A percentile compares a stretch with the other conserved stretches of the same genome.
Evolutionary conservation across 2,888 invertebrate species (phyloP).

Genomic region (Amiota communis): DNA sequence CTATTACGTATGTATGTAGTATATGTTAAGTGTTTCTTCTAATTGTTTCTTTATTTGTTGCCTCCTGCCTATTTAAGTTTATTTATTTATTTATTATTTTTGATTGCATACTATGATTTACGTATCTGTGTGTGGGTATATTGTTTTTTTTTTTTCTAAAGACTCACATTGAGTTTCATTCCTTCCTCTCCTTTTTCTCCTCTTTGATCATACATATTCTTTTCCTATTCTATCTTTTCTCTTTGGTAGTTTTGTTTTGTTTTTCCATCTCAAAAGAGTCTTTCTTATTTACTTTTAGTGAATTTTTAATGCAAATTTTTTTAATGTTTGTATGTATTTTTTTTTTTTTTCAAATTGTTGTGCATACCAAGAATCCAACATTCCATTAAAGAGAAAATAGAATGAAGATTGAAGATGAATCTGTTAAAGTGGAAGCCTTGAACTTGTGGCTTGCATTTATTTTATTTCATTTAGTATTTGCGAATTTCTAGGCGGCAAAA

Average conservation of each 20-base stretch:
- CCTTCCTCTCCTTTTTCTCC: background rate
- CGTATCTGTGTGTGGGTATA: background rate
- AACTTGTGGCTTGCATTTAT: conserved; percentile 57
- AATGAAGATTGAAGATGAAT: background rate
- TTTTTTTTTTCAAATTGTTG: background rate
- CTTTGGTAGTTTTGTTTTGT: background rate
- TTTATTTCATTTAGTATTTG: conserved; percentile 1
- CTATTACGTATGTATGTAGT: too few species aligned
- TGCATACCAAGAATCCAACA: background rate
- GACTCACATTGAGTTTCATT: background rate
- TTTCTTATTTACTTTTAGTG: too few species aligned
- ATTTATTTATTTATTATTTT: background rate
- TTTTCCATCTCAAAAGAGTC: too few species aligned
- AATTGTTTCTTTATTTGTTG: background rate
- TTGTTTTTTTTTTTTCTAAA: background rate
- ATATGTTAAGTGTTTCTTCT: background rate
- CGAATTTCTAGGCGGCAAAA: background rate
- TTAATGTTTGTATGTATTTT: background rate
- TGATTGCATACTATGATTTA: background rate
- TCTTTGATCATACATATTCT: background rate
- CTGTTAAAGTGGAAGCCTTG: conserved; percentile 56
- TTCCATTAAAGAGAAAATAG: too few species aligned
- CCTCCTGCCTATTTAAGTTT: too few species aligned
- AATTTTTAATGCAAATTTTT: background rate
- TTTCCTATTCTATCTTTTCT: background rate